A percentile compares a stretch with the other conserved stretches of the same genome.
Conservation (phyloP, 2,113 vertebrate genomes). For the Callocephalon fimbriatum region DNA sequence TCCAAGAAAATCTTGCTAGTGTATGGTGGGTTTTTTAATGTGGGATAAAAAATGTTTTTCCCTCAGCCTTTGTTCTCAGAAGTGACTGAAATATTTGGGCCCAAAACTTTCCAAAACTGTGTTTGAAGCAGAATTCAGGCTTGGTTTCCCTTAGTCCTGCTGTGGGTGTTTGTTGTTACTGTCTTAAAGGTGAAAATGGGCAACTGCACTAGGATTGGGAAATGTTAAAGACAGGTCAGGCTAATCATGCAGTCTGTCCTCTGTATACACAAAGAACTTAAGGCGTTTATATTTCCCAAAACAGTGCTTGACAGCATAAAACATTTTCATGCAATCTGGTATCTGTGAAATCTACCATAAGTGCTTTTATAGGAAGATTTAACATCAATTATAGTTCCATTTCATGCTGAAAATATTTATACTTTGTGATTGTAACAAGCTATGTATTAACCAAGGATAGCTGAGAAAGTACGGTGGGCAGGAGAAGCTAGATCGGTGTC, state of each 20-base stretch:
- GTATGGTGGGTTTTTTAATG: neutral
- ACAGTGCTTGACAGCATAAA: constrained; percentile 23
- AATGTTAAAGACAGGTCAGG: neutral
- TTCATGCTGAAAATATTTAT: constrained; percentile 38
- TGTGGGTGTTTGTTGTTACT: neutral
- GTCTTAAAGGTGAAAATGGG: neutral
- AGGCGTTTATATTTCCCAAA: constrained; percentile 45
- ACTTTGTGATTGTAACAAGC: neutral
- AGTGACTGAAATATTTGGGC: neutral
- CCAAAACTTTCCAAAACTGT: neutral
- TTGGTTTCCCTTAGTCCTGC: neutral
- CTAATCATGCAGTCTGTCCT: neutral
- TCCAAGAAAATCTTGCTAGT: neutral
- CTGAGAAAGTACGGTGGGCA: neutral
- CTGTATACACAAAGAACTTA: neutral
- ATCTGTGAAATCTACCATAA: constrained; percentile 39
- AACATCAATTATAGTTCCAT: constrained; percentile 21
- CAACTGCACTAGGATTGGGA: neutral
- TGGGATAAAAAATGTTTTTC: neutral
- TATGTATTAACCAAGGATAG: neutral
- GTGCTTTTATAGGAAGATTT: constrained; percentile 30
- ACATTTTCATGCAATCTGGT: neutral
- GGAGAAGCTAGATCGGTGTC: neutral
- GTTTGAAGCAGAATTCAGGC: neutral
- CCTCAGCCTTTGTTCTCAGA: neutral